Percentiles rank a stretch among this genome's conserved stretches.
These are phyloP conservation scores for Xylophagus ater DNA, from an alignment of 2,888 invertebrate genomes.

Conservation along the genomic window DNA sequence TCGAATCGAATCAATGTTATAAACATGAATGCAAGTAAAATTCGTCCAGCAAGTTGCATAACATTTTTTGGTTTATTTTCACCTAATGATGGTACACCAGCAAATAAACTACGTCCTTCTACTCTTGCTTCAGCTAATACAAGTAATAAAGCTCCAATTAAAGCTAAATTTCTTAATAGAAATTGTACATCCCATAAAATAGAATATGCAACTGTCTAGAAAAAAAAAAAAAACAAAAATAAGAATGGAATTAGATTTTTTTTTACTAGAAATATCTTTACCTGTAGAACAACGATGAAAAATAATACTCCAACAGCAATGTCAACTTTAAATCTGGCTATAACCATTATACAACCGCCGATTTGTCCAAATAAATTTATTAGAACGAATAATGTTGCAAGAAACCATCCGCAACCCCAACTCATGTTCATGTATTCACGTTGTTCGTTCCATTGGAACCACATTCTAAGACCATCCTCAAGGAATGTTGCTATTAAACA, in stretches of 20 bases:
- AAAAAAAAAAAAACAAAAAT: constrained; percentile 20
- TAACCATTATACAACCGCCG: constrained; percentile 92
- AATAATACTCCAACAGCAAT: constrained; percentile 87
- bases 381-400: constrained; percentile 91
- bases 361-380: constrained; percentile 92
- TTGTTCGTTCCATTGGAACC: constrained; percentile 97
- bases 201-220: constrained; percentile 84
- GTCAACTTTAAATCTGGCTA: constrained; percentile 81
- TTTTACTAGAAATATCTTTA: constrained; percentile 33
- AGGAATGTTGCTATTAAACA: constrained; percentile 98
- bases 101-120: constrained; percentile 89
- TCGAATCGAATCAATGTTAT: constrained; percentile 92
- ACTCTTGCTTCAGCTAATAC: constrained; percentile 93
- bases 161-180: constrained; percentile 86
- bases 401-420: constrained; percentile 90
- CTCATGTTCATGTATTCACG: constrained; percentile 95
- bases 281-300: constrained; percentile 93
- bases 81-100: constrained; percentile 82
- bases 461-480: constrained; percentile 98
- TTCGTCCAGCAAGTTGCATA: constrained; percentile 88
- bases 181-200: constrained; percentile 98
- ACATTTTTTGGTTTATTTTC: constrained; percentile 97
- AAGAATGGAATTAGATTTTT: not conserved
- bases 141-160: constrained; percentile 92
- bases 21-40: constrained; percentile 97